Conservation (phyloP, 2,113 vertebrate genomes). For the Rousettus leschenaultii region DNA sequence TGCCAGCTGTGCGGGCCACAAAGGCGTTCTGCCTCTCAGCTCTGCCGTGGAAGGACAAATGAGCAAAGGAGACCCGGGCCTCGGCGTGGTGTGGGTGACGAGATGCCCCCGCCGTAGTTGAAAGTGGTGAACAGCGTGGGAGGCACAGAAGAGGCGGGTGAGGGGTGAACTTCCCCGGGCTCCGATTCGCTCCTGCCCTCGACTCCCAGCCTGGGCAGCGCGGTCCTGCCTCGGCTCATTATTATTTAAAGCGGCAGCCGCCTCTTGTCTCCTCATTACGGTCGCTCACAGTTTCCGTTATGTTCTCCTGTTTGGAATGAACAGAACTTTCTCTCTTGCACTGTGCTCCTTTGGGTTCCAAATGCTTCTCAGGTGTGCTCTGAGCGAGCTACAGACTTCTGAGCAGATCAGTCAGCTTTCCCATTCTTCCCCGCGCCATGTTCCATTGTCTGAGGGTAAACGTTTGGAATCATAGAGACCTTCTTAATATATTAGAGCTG, state of each 20-base stretch:
- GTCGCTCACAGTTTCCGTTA: background rate
- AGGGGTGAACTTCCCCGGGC: constrained; percentile 43
- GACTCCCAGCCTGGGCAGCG: background rate
- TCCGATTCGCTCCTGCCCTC: constrained; percentile 19
- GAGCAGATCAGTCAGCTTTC: background rate
- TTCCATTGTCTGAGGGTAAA: background rate
- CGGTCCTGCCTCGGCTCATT: background rate
- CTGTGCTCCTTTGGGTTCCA: background rate
- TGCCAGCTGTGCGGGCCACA: background rate
- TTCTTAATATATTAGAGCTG: background rate
- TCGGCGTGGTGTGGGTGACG: background rate
- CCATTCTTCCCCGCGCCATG: background rate
- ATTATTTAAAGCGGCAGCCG: constrained; percentile 18
- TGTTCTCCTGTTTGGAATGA: background rate
- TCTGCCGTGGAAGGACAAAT: background rate
- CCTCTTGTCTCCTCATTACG: background rate
- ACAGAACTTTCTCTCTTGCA: background rate
- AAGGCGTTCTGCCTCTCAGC: background rate
- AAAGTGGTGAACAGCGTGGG: constrained; percentile 8
- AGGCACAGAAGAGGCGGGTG: background rate
- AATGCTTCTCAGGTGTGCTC: background rate
- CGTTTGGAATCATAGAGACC: background rate
- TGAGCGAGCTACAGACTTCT: background rate
- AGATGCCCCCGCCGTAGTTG: background rate
- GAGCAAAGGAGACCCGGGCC: background rate